Base-by-base conservation (phyloP, 2,113 vertebrate genomes). In the Prietella phreatophila region DNA sequence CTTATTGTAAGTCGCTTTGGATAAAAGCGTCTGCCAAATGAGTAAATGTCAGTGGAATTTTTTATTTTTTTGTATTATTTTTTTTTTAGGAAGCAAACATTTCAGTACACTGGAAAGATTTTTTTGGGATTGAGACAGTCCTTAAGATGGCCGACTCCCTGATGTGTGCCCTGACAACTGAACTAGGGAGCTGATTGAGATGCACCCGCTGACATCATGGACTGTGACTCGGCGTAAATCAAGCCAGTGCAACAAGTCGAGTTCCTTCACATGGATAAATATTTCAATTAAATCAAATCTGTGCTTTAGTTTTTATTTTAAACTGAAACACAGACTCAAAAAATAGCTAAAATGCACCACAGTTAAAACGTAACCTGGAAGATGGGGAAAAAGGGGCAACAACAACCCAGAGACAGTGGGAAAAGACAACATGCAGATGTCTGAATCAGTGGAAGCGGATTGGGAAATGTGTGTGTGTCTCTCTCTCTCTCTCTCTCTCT, bases 401-500 rank as follows among this genome's bases (percentile, higher is more conserved):
- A n/a, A 30, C 50, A 50, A 50, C 10, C 13, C 75, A 58, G 86
- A 56, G 76, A 85, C n/a, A 39, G 55, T 87, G 75, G 75, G 33
- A 61, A 50, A 78, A 50, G 55, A 42, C 88, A 3, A 13, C 76
- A 47, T 65, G 75, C 60, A 81, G 85, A 82, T 90, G 86, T 88
- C 69, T 36, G 69, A 78, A 63, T 60, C 25, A 5, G 36, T 78
- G 71, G 33, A 47, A 85, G 25, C 58, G 61, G 82, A 56, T 56
- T n/a, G 80, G 86, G 80, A 90, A 85, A 86, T 25, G 0, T 47
- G 6, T 42, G 0, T 42, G 3, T 42, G 10, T 69, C n/a, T 69
- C 65, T 69, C 65, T 33, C 65, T 73, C 33, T 73, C 33, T 39
- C 69, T 25, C 8, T 25, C 39, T 17, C 73, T 27, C 88, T 55